Evolutionary conservation across 1,140 invertebrate species (phyloP), one percentile per base, ranked within the genome.

Genomic region (Spodoptera frugiperda): DNA sequence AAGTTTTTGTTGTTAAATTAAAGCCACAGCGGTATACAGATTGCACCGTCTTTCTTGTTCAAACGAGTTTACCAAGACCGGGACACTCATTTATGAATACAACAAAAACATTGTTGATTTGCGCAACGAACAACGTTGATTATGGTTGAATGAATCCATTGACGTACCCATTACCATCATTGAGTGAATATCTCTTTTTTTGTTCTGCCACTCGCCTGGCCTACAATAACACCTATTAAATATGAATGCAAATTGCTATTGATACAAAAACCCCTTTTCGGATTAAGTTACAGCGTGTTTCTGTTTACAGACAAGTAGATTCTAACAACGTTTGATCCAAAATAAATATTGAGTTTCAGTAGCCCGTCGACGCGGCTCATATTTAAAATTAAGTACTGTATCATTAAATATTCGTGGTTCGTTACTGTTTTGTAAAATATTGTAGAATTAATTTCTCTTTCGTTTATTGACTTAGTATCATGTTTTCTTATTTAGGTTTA

Each of bases 311-410:
- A 51, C 49, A 73, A 59, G 70, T 78, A 67, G 48, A 59, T 67
- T 65, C 57, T 46, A 78, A 67, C 61, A 73, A 65, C 77, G 77
- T 78, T 78, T 78, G 77, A 78, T 73, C 68, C 70, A 78, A 67
- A 73, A 73, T 73, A 78, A 78, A 78, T 72, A 73, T 78, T 73
- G 70, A 49, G 70, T 78, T 78, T 73, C 70, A 25, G 53, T 72
- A 19, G 68, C 68, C 51, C 17, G 68, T 53, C 15, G 33, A 0
- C 33, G 17, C 11, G 30, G 33, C 10, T 44, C 15, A 15, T 71
- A 71, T 19, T 72, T 25, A 46, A 11, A 44, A 44, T 46, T 25
- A 55, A 57, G 53, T 46, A 55, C 30, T 17, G 17, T 57, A 25
- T 57, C 51, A 2, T 46, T 51, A 55, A 39, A 55, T 30, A 70